These are phyloP conservation scores for Schizothorax lantsangensis DNA, from an alignment of 2,797 vertebrate genomes.

Conservation along the genomic window DNA sequence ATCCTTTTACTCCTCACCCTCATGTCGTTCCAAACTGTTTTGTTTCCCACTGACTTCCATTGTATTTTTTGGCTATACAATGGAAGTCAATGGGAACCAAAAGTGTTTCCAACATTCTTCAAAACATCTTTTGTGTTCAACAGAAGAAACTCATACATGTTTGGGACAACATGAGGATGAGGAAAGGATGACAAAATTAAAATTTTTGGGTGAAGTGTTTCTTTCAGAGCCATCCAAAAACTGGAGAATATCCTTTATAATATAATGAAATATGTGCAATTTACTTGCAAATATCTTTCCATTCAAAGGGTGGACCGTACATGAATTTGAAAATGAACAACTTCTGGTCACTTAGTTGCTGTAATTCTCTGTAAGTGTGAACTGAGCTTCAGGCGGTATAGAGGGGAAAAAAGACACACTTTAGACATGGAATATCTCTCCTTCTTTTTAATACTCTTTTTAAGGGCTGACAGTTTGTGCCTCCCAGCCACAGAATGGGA, in stretches of 20 bases:
- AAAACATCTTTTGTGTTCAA: background rate
- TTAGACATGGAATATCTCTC: constrained; percentile 9
- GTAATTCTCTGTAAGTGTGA: constrained; percentile 1
- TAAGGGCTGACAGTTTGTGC: constrained; percentile 41
- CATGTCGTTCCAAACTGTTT: background rate
- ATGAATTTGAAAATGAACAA: background rate
- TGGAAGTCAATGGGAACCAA: background rate
- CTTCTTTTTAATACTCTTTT: constrained; percentile 36
- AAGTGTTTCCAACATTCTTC: background rate
- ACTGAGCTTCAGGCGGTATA: background rate
- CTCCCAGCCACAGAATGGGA: constrained; percentile 35
- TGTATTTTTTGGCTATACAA: background rate
- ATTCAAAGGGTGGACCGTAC: background rate
- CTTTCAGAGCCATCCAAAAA: background rate
- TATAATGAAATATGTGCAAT: background rate
- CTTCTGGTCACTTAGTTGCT: background rate
- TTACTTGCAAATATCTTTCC: background rate
- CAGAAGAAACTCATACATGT: background rate
- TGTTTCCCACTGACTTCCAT: background rate
- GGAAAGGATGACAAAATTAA: background rate
- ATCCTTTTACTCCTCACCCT: background rate
- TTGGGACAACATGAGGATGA: background rate
- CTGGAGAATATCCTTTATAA: background rate
- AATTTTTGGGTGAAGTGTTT: background rate
- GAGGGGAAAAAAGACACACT: background rate